Evolutionary conservation across 2,797 vertebrate genomes (phyloP).

Genomic region (Semaprochilodus insignis): DNA sequence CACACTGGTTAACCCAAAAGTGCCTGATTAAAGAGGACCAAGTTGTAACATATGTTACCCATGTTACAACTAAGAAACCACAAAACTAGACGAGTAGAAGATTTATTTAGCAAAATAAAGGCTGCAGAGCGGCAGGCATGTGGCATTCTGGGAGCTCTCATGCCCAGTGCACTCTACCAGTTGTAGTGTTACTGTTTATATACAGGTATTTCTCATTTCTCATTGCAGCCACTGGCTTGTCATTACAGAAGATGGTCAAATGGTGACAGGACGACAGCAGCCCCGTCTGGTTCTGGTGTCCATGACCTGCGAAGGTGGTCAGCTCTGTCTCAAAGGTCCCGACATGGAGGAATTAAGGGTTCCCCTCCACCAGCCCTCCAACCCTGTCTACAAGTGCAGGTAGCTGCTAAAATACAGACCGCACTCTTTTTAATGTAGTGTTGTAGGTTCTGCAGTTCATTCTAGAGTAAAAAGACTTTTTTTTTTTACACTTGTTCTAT

Average conservation of each 20-base stretch:
- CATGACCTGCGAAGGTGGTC: slow-evolving; percentile 67
- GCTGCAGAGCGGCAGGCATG: too few species aligned
- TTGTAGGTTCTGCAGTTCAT: too few species aligned
- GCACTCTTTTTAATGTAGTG: background rate
- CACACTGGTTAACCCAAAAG: too few species aligned
- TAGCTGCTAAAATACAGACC: slow-evolving; percentile 53
- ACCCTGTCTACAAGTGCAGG: slow-evolving; percentile 85
- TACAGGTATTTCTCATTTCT: background rate
- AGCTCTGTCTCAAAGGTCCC: slow-evolving; percentile 79
- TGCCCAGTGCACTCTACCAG: too few species aligned
- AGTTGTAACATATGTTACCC: too few species aligned
- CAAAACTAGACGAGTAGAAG: too few species aligned
- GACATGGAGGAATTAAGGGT: slow-evolving; percentile 82
- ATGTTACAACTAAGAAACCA: too few species aligned
- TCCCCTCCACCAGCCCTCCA: slow-evolving; percentile 73
- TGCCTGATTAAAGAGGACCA: too few species aligned
- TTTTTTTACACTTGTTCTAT: background rate
- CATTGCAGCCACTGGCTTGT: slow-evolving; percentile 91
- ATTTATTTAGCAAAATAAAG: too few species aligned
- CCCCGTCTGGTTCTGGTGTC: slow-evolving; percentile 88
- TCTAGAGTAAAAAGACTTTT: too few species aligned
- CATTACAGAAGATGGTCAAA: slow-evolving; percentile 86
- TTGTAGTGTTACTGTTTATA: too few species aligned
- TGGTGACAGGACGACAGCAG: slow-evolving; percentile 91
- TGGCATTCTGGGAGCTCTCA: too few species aligned